These are phyloP conservation scores for Ranitomeya variabilis DNA, from an alignment of 2,113 vertebrate species.

Conservation along the genomic window DNA sequence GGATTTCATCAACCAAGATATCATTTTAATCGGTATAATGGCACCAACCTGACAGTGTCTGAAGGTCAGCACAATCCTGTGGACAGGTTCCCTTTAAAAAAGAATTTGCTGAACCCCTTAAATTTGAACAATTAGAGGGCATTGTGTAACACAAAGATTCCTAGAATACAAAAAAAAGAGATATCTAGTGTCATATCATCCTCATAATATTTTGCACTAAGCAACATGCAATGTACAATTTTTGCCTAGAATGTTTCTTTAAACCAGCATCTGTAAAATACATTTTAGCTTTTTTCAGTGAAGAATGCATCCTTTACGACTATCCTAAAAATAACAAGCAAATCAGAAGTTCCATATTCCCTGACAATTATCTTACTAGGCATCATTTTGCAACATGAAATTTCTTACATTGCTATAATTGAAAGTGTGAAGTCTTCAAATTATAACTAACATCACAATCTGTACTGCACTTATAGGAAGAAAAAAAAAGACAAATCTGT, in stretches of 20 bases:
- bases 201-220: background rate
- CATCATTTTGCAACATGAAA: slow-evolving; percentile 19
- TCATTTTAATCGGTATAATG: no score
- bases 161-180: no score
- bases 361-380: slow-evolving; percentile 16
- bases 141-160: no score
- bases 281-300: background rate
- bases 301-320: background rate
- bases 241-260: background rate
- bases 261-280: background rate
- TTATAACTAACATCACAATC: slow-evolving; percentile 11
- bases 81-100: no score
- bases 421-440: slow-evolving; percentile 44
- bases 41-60: no score
- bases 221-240: background rate
- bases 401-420: slow-evolving; percentile 10
- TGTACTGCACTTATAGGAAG: background rate
- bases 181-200: no score
- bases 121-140: no score
- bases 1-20: no score
- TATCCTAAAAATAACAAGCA: background rate
- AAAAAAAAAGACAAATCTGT: slow-evolving; percentile 3
- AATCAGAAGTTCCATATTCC: background rate
- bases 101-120: no score
- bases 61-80: no score